Conservation (phyloP, 1,140 invertebrate species). For the Papilio glaucus region DNA sequence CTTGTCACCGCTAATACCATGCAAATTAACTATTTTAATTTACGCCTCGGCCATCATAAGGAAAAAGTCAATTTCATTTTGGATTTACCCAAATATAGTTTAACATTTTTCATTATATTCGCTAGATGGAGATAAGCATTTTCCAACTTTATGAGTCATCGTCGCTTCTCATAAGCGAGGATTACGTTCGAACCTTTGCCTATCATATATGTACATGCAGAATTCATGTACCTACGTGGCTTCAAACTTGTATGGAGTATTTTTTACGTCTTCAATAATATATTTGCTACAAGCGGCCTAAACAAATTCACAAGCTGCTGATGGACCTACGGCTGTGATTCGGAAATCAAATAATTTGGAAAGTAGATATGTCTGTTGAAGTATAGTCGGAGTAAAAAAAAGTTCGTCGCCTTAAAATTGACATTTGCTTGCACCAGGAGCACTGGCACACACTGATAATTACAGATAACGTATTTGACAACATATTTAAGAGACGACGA, state of each 20-base stretch:
- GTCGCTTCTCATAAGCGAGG: slow-evolving; percentile 16
- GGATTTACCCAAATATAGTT: slow-evolving; percentile 3
- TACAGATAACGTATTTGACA: too few relatives aligned
- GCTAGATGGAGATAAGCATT: not conserved
- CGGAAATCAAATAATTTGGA: too few relatives aligned
- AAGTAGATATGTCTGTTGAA: too few relatives aligned
- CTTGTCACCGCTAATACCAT: slow-evolving; percentile 24
- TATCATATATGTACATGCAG: not conserved
- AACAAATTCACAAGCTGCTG: too few relatives aligned
- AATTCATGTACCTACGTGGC: not conserved
- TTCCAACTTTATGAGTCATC: slow-evolving; percentile 13
- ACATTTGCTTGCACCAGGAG: too few relatives aligned
- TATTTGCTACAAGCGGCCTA: not conserved
- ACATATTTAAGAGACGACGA: too few relatives aligned
- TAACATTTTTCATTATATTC: slow-evolving; percentile 8
- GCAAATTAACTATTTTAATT: slow-evolving; percentile 23
- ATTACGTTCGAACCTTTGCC: slow-evolving; percentile 10
- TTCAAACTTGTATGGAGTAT: not conserved
- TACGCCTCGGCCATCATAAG: not conserved
- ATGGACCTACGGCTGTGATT: too few relatives aligned
- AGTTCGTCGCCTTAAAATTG: too few relatives aligned
- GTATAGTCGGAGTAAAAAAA: too few relatives aligned
- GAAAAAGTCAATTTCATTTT: not conserved
- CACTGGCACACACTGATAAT: too few relatives aligned
- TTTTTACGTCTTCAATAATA: not conserved